Conservation (phyloP, 2,888 invertebrate genomes). For the Caenorhabditis doughertyi region DNA sequence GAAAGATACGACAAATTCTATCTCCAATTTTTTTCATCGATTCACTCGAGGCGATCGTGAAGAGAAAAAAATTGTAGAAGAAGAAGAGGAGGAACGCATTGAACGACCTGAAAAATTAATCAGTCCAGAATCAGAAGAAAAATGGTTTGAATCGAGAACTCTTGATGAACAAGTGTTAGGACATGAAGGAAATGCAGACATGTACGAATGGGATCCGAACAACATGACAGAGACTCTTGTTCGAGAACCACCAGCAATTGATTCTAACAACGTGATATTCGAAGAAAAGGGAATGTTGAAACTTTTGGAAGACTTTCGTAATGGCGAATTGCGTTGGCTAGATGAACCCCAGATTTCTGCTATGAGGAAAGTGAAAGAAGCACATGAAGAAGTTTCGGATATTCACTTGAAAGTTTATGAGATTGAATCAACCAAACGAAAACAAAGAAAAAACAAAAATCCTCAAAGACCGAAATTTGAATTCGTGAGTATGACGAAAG, state of each 20-base stretch:
- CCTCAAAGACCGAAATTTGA: neutral
- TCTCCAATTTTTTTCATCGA: slow-evolving; percentile 72
- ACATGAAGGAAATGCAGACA: slow-evolving; percentile 65
- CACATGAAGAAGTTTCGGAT: slow-evolving; percentile 70
- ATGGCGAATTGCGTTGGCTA: slow-evolving; percentile 67
- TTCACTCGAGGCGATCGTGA: slow-evolving; percentile 71
- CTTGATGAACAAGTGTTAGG: slow-evolving; percentile 52
- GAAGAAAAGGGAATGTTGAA: slow-evolving; percentile 62
- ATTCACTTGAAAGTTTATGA: slow-evolving; percentile 66
- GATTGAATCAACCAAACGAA: slow-evolving; percentile 41
- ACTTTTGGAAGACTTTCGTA: slow-evolving; percentile 70
- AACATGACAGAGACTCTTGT: slow-evolving; percentile 66
- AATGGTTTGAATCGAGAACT: slow-evolving; percentile 61
- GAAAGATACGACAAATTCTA: slow-evolving; percentile 70
- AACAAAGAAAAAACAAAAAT: slow-evolving; percentile 13
- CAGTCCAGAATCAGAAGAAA: slow-evolving; percentile 61
- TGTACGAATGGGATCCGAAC: slow-evolving; percentile 70
- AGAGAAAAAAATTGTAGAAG: slow-evolving; percentile 67
- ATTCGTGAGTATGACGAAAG: slow-evolving; percentile 43
- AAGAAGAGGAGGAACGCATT: slow-evolving; percentile 63
- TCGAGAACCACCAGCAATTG: slow-evolving; percentile 45
- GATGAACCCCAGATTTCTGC: slow-evolving; percentile 65
- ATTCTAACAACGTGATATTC: slow-evolving; percentile 37
- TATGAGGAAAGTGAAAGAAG: slow-evolving; percentile 68
- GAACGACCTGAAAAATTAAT: slow-evolving; percentile 65